phyloP scores from a whole-genome alignment of 1,140 invertebrate genomes.

The honey bee (Apis mellifera) region Amel_HAv3.1 CM009932.2:5799001-5799500 shows the following conservation, averaged over 20 bases:
- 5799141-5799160: too few relatives aligned
- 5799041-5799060: neutral
- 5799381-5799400: neutral
- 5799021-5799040: constrained; percentile 74
- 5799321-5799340: constrained; percentile 10
- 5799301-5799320: too few relatives aligned
- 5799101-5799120: constrained; percentile 27
- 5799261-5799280: too few relatives aligned
- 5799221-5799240: too few relatives aligned
- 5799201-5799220: too few relatives aligned
- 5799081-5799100: neutral
- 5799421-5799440: constrained; percentile 43
- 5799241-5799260: too few relatives aligned
- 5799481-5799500: constrained; percentile 27
- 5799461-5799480: constrained; percentile 28
- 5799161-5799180: too few relatives aligned
- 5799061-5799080: constrained; percentile 51
- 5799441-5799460: constrained; percentile 36
- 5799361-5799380: constrained; percentile 18
- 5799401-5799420: neutral
- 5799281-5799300: neutral
- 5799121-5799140: constrained; percentile 43
- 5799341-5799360: constrained; percentile 16
- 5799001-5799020: constrained; percentile 81
- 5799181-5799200: too few relatives aligned